Base-by-base conservation (phyloP, 2,888 invertebrate genomes). In the Dendrolimus pini region DNA sequence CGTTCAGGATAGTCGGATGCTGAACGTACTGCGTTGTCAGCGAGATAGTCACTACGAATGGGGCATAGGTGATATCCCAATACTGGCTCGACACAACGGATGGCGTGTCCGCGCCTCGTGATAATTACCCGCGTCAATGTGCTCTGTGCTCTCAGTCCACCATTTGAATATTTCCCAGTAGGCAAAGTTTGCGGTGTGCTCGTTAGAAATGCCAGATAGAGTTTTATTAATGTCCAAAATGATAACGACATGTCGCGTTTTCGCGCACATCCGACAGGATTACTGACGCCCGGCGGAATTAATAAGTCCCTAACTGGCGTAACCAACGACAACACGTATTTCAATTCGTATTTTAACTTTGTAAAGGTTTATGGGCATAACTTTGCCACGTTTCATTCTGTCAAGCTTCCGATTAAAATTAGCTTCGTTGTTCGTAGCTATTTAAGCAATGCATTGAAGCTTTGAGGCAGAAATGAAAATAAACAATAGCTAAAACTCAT, bases 221-320 rank as follows among this genome's bases (percentile, higher is more conserved):
- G 79, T 85, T 83, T 83, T 85, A 83, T 81, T 82, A 82, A 83
- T 84, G 79, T 80, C 77, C 76, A 73, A 83, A 85, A 84, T 83
- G 75, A 83, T 84, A 84, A 84, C 78, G 82, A 83, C 79, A 77
- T 82, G 78, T 78, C 74, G 72, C 69, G 67, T 67, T 71, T 72
- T 69, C 68, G 68, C 66, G 63, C 66, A 60, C 64, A 67, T 70
- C 73, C 75, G 69, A 67, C 74, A 67, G 74, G 77, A 83, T 82
- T 82, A 83, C 77, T 74, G 75, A 75, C 78, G 74, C 74, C 66
- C 72, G 67, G 77, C 78, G 80, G 80, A 83, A 82, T 85, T 82
- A 82, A 78, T 82, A 83, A 81, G 78, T 75, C 74, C 68, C 75
- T 74, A 72, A 75, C 75, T 71, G 69, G 73, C 66, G 62, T 65